Evolutionary conservation across 2,113 vertebrate genomes (phyloP).

Genomic region (Sturnira hondurensis): DNA sequence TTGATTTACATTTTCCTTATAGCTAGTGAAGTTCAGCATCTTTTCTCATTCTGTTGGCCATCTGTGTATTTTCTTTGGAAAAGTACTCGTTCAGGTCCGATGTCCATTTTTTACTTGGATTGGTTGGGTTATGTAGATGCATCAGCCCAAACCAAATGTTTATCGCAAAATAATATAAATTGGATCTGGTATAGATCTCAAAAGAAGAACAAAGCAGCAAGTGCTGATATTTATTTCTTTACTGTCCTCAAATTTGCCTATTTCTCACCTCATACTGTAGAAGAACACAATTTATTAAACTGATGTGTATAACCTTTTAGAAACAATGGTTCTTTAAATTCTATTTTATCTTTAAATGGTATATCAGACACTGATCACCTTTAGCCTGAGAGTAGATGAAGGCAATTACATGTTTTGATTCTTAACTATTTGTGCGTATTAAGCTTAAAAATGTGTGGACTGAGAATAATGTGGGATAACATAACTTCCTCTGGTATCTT

Average conservation of each 20-base stretch:
- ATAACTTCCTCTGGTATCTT: background rate
- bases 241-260: background rate
- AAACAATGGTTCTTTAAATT: background rate
- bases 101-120: too few relatives aligned
- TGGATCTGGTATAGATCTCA: background rate
- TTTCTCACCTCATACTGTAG: background rate
- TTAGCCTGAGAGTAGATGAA: background rate
- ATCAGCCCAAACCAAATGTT: background rate
- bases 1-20: background rate
- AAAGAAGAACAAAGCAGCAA: background rate
- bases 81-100: too few relatives aligned
- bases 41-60: too few relatives aligned
- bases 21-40: too few relatives aligned
- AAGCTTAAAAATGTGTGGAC: background rate
- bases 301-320: background rate
- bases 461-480: background rate
- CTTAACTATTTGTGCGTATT: background rate
- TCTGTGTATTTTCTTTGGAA: too few relatives aligned
- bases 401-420: background rate
- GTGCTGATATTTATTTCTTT: background rate
- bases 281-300: background rate
- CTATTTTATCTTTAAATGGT: background rate
- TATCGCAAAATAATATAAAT: background rate
- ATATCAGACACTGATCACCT: background rate
- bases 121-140: background rate